Conservation (phyloP, 2,113 vertebrate species). For the Antennarius striatus region DNA sequence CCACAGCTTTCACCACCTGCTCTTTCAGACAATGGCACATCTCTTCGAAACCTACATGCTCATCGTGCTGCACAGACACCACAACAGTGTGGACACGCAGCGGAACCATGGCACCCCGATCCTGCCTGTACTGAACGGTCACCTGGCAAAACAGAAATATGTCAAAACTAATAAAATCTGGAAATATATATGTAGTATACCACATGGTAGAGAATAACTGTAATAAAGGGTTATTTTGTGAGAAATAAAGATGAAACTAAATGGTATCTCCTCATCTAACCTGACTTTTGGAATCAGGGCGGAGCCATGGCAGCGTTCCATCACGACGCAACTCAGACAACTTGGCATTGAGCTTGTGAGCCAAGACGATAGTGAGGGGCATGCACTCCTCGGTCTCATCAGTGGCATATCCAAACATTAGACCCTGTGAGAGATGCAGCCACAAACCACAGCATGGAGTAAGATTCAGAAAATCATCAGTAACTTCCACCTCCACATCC, state of each 20-base stretch:
- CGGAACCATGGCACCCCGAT: conserved; percentile 90
- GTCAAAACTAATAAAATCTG: no score
- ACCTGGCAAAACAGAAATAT: conserved; percentile 71
- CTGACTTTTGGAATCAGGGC: conserved; percentile 96
- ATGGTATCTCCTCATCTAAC: conserved; percentile 61
- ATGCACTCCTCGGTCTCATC: conserved; percentile 97
- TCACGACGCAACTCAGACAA: conserved; percentile 91
- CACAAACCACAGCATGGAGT: neutral
- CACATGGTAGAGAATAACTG: neutral
- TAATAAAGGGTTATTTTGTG: neutral
- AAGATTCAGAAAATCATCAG: no score
- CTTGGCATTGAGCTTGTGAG: conserved; percentile 94
- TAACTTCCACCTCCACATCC: no score
- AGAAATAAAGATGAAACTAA: neutral
- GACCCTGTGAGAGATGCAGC: conserved; percentile 77
- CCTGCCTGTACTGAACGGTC: conserved; percentile 93
- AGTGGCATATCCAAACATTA: conserved; percentile 98
- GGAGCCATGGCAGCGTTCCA: conserved; percentile 89
- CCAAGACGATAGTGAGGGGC: conserved; percentile 93
- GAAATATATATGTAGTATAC: neutral
- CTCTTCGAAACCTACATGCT: conserved; percentile 86
- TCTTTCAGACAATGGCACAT: conserved; percentile 91
- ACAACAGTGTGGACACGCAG: conserved; percentile 94
- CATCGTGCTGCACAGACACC: conserved; percentile 94
- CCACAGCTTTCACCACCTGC: conserved; percentile 90